phyloP scores from a whole-genome alignment of 2,113 vertebrate species.

The Chamaetylas fuelleborni region DNA sequence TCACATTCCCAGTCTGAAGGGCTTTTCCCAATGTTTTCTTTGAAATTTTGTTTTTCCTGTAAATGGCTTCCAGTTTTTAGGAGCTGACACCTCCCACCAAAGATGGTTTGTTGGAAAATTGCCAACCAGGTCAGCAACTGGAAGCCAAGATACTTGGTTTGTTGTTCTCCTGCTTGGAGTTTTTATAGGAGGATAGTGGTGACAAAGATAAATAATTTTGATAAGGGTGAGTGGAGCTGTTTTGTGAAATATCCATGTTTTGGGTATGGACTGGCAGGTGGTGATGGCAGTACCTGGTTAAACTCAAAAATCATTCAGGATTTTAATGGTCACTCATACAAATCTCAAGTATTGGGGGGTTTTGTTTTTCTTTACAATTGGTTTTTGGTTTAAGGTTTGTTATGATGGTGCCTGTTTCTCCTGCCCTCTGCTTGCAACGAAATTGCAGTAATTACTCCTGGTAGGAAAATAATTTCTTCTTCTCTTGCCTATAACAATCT shows the following conservation, averaged over 20 bases:
- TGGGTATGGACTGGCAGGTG: background rate
- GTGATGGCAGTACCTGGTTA: background rate
- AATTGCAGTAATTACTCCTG: background rate
- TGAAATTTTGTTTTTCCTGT: background rate
- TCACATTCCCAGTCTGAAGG: fast-evolving
- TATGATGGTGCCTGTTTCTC: background rate
- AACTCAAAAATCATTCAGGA: background rate
- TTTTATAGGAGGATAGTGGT: background rate
- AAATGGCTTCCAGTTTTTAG: background rate
- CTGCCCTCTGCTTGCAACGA: background rate
- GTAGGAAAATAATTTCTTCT: background rate
- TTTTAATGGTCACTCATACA: background rate
- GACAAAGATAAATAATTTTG: background rate
- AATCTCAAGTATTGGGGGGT: background rate
- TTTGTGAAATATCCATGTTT: background rate
- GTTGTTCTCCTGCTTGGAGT: background rate
- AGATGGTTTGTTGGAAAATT: background rate
- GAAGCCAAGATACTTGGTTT: background rate
- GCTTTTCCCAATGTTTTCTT: background rate
- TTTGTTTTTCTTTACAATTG: background rate
- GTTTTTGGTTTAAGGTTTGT: background rate
- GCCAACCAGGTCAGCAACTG: background rate
- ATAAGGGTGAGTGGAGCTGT: background rate
- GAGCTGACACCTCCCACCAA: background rate
- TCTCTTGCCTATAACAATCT: background rate